Conservation (phyloP, 2,113 vertebrate species). For the Ailuropoda melanoleuca region DNA sequence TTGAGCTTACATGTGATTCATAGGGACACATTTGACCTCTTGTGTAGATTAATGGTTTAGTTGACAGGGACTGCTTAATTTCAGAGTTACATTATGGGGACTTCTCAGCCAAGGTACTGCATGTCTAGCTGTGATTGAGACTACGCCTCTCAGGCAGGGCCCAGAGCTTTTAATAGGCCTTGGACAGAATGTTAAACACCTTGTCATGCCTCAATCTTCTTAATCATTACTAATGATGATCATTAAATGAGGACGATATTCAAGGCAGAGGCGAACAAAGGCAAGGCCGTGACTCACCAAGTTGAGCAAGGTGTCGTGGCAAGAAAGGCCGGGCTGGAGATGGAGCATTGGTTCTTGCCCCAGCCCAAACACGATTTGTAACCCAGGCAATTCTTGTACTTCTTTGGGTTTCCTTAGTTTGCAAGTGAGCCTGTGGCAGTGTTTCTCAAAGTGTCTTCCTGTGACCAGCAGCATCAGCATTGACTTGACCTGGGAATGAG, state of each 20-base stretch:
- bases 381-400: not conserved
- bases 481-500: not conserved
- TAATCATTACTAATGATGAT: conserved; percentile 61
- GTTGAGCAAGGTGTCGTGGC: not conserved
- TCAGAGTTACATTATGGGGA: not conserved
- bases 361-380: not conserved
- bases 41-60: not conserved
- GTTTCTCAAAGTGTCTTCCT: not conserved
- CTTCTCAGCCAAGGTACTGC: not conserved
- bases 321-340: not conserved
- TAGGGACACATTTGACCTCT: not conserved
- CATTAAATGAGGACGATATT: conserved; percentile 48
- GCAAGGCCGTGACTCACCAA: rapidly evolving
- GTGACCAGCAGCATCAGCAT: not conserved
- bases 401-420: not conserved
- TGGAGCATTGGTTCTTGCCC: not conserved
- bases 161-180: not conserved
- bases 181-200: conserved; percentile 21
- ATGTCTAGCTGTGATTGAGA: not conserved
- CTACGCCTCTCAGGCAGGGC: not conserved
- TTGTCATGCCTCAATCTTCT: conserved; percentile 52
- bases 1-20: not conserved
- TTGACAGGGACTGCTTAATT: conserved; percentile 40
- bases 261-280: not conserved
- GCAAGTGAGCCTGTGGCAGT: too few species aligned